Conservation (phyloP, 2,888 invertebrate species). For the Molanna angustata region DNA sequence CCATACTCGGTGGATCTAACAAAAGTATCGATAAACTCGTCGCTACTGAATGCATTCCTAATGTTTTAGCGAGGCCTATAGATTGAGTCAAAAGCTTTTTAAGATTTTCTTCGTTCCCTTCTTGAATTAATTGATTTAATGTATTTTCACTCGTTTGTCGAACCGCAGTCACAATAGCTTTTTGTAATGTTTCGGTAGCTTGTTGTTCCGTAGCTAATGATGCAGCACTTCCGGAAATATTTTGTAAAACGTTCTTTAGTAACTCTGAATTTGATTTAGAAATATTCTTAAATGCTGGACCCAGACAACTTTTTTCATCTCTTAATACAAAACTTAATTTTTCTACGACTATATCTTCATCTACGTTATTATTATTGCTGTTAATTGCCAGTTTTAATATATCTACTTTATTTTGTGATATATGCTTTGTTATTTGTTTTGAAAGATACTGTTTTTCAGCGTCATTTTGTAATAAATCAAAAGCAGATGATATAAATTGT, state of each 20-base stretch:
- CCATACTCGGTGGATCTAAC: constrained; percentile 56
- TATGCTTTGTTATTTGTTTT: constrained; percentile 52
- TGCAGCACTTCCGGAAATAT: constrained; percentile 60
- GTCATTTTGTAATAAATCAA: constrained; percentile 50
- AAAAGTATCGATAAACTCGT: constrained; percentile 53
- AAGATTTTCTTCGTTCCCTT: constrained; percentile 48
- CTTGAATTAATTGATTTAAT: constrained; percentile 54
- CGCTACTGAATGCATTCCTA: constrained; percentile 65
- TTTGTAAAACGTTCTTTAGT: constrained; percentile 57
- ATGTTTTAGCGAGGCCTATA: constrained; percentile 64
- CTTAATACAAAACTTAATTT: constrained; percentile 63
- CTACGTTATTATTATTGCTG: constrained; percentile 49
- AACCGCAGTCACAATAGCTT: constrained; percentile 64
- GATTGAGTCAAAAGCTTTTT: constrained; percentile 60
- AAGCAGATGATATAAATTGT: constrained; percentile 51
- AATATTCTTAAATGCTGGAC: constrained; percentile 64
- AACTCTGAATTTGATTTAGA: constrained; percentile 60
- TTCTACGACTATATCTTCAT: constrained; percentile 59
- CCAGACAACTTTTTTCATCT: constrained; percentile 59
- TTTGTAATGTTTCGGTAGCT: constrained; percentile 63
- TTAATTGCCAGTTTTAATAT: constrained; percentile 58
- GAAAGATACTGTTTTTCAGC: constrained; percentile 50
- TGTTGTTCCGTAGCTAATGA: constrained; percentile 61
- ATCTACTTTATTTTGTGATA: constrained; percentile 60
- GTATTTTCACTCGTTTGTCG: constrained; percentile 60